These are phyloP conservation scores for Epirrhoe tristata DNA, from an alignment of 2,888 invertebrate genomes.

Conservation along the genomic window DNA sequence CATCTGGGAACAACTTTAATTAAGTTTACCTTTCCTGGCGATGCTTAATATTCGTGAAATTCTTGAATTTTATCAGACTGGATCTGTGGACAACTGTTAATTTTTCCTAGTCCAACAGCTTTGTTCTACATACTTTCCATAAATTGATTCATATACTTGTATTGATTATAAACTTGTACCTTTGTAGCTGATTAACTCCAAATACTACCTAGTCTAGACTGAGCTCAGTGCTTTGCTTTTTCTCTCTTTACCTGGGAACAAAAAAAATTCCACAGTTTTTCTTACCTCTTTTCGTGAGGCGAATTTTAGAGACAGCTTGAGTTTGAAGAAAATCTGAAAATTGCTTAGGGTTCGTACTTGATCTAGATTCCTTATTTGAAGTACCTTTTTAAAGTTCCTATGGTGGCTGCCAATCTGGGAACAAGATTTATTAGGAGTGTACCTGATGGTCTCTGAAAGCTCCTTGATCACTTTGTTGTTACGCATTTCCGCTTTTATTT, in stretches of 20 bases:
- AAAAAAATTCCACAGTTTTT: neutral
- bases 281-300: neutral
- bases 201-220: neutral
- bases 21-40: neutral
- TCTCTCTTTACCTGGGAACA: neutral
- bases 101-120: neutral
- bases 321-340: neutral
- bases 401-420: neutral
- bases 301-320: neutral
- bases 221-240: neutral
- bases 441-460: neutral
- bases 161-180: neutral
- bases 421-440: neutral
- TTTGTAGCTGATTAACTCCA: neutral
- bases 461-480: neutral
- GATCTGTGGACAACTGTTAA: neutral
- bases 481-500: neutral
- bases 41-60: neutral
- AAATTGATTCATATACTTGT: too few relatives aligned
- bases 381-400: neutral
- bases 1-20: constrained; percentile 6
- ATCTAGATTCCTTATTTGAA: neutral
- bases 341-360: neutral
- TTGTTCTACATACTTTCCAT: neutral
- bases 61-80: neutral